A percentile compares a stretch with the other conserved stretches of the same genome.
Conservation (phyloP, 2,888 invertebrate genomes). For the Lucinisca nassula region DNA sequence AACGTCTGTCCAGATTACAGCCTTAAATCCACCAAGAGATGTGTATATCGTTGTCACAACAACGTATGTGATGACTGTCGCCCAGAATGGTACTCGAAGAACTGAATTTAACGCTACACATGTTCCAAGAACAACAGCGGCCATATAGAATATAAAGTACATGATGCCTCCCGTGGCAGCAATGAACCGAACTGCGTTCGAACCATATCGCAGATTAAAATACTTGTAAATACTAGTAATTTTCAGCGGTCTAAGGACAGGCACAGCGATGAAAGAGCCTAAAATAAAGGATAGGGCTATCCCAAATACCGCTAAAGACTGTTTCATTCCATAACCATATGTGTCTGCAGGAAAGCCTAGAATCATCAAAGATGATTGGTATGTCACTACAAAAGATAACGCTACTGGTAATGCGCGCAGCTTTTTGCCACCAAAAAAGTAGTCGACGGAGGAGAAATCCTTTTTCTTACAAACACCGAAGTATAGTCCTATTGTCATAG, state of each 20-base stretch:
- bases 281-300: conserved; percentile 4
- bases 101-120: conserved; percentile 48
- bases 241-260: conserved; percentile 41
- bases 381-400: conserved; percentile 50
- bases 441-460: conserved; percentile 9
- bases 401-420: conserved; percentile 24
- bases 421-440: conserved; percentile 37
- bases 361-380: conserved; percentile 50
- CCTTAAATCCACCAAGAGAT: conserved; percentile 48
- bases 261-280: conserved; percentile 28
- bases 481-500: background rate
- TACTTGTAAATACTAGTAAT: conserved; percentile 52
- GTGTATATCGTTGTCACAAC: conserved; percentile 32
- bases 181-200: conserved; percentile 32
- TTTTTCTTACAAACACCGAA: background rate
- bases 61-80: conserved; percentile 31
- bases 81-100: conserved; percentile 42
- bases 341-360: conserved; percentile 36
- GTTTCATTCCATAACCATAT: conserved; percentile 32
- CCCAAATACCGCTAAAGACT: conserved; percentile 17
- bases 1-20: conserved; percentile 56
- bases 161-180: conserved; percentile 14
- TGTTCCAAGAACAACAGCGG: conserved; percentile 33
- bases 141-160: conserved; percentile 51
- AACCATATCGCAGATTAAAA: conserved; percentile 32